Base-by-base conservation (phyloP, 2,113 vertebrate species). In the Lepisosteus oculatus region DNA sequence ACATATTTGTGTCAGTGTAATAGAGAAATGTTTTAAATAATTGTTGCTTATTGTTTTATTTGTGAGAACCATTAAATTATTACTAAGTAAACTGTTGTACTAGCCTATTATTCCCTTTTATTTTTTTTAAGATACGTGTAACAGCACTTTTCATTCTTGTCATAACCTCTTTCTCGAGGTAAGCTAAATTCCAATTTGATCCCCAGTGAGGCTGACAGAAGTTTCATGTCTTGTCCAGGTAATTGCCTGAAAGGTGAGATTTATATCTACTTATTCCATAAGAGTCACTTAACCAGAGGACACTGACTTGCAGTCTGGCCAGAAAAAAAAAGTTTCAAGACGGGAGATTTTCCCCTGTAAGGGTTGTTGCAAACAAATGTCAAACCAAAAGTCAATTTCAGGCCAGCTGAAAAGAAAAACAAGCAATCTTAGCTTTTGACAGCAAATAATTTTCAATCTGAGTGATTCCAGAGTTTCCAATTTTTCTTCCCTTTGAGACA, bases 301-400 rank as follows among this genome's bases (percentile, higher is more conserved):
- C 47, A 9, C 29, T 29, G 29, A 29, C 29, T 51, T 5, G 47
- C 47, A 51, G 47, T 9, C 47, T 72, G 41, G 13, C 42, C 13
- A 54, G 61, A 72, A 55, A 64, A 45, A 45, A 62, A 17, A 55
- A 51, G 29, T 62, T 72, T 72, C 63, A 62, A 76, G 44, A 61
- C 1, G 3, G 3, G 68, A 79, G 57, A 55, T 71, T 6, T 68
- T 68, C 44, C 55, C 41, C 61, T 15, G n/a, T 43, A 67, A 41
- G 61, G 47, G 59, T 57, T 29, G 43, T n/a, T 68, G 65, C 56
- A 11, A 63, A 65, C 15, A 70, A 67, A 73, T 43, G 0, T 67
- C 71, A 74, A 71, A 70, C 8, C 2, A 3, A 68, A 76, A 67
- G 55, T 72, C 78, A 9, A 65, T 69, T 77, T 12, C 43, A 62